Conservation (phyloP, 2,888 invertebrate species). For the Cerastis leucographa region DNA sequence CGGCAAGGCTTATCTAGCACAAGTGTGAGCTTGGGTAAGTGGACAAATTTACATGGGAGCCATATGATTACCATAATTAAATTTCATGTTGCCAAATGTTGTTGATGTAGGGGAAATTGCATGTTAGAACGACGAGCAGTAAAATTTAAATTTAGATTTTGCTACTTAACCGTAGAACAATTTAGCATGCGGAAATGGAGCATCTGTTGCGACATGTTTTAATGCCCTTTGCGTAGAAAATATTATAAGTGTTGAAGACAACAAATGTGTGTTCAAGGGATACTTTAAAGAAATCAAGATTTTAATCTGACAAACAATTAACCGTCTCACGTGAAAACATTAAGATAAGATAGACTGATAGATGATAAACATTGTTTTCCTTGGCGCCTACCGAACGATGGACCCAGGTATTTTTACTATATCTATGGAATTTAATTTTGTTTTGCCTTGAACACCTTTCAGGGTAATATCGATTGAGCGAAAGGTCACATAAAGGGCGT, state of each 20-base stretch:
- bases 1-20: conserved; percentile 68
- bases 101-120: conserved; percentile 38
- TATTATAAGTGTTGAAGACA: neutral
- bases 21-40: conserved; percentile 67
- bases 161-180: conserved; percentile 17
- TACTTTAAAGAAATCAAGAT: conserved; percentile 20
- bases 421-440: conserved; percentile 36
- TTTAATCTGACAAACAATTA: conserved; percentile 30
- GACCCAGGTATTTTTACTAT: conserved; percentile 37
- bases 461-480: conserved; percentile 65
- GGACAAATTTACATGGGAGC: conserved; percentile 71
- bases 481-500: conserved; percentile 69
- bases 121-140: conserved; percentile 19
- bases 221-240: conserved; percentile 3
- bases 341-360: conserved; percentile 39
- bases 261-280: conserved; percentile 1
- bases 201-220: conserved; percentile 30
- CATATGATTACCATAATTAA: conserved; percentile 68
- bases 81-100: conserved; percentile 53
- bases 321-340: conserved; percentile 27
- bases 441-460: conserved; percentile 44
- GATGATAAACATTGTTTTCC: neutral
- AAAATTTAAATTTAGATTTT: conserved; percentile 23
- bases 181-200: conserved; percentile 10
- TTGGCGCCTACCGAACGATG: conserved; percentile 17